These are phyloP conservation scores for Pangasianodon hypophthalmus DNA, from an alignment of 2,113 vertebrate species.

Conservation along the genomic window DNA sequence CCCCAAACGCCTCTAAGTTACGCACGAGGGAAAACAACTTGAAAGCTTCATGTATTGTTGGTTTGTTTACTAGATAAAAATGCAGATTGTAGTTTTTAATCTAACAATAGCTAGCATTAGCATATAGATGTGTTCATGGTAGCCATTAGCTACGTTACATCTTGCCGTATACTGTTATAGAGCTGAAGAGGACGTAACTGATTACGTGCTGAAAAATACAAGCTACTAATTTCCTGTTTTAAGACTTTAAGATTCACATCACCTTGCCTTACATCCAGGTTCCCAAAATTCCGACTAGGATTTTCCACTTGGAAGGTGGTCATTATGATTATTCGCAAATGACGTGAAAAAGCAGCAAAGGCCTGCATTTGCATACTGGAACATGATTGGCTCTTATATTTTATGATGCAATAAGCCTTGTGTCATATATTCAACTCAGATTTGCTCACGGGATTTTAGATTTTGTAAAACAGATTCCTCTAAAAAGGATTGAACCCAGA, in stretches of 20 bases:
- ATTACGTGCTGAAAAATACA: neutral
- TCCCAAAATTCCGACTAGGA: neutral
- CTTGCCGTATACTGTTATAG: neutral
- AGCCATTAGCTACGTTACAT: neutral
- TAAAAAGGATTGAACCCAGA: neutral
- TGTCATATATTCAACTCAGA: neutral
- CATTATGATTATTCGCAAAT: neutral
- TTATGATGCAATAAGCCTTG: neutral
- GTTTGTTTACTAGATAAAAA: neutral
- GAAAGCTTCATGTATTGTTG: neutral
- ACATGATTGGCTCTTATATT: neutral
- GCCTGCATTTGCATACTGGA: neutral
- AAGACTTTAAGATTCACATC: neutral
- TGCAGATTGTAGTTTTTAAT: neutral
- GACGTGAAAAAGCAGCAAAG: neutral
- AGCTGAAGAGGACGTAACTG: neutral
- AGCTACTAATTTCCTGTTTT: neutral
- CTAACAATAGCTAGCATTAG: neutral
- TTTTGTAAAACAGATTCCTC: neutral
- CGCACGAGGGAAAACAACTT: neutral
- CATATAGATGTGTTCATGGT: neutral
- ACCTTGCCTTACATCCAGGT: neutral
- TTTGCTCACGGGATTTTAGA: too few species aligned
- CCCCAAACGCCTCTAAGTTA: neutral
- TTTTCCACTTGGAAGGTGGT: neutral